Evolutionary conservation across 2,888 invertebrate genomes (phyloP).

Genomic region (Tenthredo amoena): DNA sequence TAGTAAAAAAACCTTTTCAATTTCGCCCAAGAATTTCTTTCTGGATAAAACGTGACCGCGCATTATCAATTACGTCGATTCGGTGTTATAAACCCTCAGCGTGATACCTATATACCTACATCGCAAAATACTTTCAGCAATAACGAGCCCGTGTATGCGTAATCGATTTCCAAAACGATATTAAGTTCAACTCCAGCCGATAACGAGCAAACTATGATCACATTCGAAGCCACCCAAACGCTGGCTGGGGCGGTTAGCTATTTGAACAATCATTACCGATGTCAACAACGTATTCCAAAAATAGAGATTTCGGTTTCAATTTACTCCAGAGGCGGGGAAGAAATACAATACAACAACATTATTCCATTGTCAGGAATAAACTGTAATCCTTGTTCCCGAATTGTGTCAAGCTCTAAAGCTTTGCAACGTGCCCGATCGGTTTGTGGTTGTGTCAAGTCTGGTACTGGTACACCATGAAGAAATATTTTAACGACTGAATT

Average conservation of each 20-base stretch:
- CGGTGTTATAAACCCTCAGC: not conserved
- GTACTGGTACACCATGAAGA: not conserved
- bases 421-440: not conserved
- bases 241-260: not conserved
- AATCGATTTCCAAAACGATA: constrained; percentile 24
- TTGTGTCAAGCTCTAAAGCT: not conserved
- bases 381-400: not conserved
- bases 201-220: constrained; percentile 30
- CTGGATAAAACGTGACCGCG: not conserved
- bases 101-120: not conserved
- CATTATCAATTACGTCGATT: not conserved
- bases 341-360: not conserved
- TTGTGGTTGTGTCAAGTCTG: not conserved
- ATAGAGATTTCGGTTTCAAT: not conserved
- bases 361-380: not conserved
- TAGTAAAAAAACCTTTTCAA: not conserved
- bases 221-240: not conserved
- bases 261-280: constrained; percentile 18
- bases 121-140: constrained; percentile 12
- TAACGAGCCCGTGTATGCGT: not conserved
- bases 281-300: constrained; percentile 5
- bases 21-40: not conserved
- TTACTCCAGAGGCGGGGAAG: not conserved
- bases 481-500: not conserved
- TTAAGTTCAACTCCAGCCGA: not conserved